Evolutionary conservation across 2,113 vertebrate species (phyloP).

Genomic region (Ondatra zibethicus): DNA sequence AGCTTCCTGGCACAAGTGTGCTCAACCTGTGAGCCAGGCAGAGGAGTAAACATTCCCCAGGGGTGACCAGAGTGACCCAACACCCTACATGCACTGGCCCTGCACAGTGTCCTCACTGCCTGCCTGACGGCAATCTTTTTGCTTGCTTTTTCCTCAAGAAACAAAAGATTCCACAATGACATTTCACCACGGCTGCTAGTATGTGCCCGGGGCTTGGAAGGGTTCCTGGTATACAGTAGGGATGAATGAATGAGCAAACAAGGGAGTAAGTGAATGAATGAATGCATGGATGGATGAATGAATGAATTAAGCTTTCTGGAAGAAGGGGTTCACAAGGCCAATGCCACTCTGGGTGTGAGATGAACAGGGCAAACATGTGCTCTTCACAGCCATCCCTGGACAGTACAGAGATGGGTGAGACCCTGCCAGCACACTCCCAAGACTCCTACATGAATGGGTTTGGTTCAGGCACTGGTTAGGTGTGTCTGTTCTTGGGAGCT

Average conservation of each 20-base stretch:
- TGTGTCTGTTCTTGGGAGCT: neutral
- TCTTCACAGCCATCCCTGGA: neutral
- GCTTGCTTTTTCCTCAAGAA: neutral
- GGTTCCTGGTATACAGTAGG: neutral
- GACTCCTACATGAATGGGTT: neutral
- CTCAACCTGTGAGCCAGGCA: neutral
- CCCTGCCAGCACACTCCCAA: neutral
- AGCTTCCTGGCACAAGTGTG: neutral
- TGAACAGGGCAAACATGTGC: no score
- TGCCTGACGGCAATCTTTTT: no score
- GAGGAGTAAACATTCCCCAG: neutral
- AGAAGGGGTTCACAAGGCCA: neutral
- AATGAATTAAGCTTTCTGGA: neutral
- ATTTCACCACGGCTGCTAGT: fast-evolving
- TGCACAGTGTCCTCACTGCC: neutral
- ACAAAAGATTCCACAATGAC: neutral
- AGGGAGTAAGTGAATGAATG: neutral
- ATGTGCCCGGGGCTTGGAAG: neutral
- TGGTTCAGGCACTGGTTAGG: neutral
- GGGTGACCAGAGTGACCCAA: neutral
- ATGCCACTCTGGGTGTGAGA: fast-evolving
- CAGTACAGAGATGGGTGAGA: neutral
- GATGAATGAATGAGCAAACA: neutral
- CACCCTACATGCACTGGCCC: no score
- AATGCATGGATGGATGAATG: neutral